Percentiles rank a stretch among this genome's conserved stretches.
These are phyloP conservation scores for Clanis bilineata DNA, from an alignment of 2,888 invertebrate genomes.

Conservation along the genomic window DNA sequence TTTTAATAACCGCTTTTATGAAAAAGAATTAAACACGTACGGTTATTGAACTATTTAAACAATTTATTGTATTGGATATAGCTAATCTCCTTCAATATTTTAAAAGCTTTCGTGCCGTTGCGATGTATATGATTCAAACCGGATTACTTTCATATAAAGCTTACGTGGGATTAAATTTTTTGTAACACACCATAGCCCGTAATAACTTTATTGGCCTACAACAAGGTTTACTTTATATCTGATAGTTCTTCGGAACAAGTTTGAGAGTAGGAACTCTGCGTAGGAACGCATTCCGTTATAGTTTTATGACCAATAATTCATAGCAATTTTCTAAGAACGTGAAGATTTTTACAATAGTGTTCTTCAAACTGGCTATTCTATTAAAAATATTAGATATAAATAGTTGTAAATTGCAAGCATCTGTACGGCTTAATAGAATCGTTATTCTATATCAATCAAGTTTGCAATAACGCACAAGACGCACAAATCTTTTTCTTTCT, in stretches of 20 bases:
- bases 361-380: background rate
- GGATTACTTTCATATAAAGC: background rate
- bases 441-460: background rate
- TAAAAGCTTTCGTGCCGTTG: background rate
- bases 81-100: background rate
- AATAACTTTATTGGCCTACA: conserved; percentile 4
- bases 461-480: background rate
- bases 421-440: background rate
- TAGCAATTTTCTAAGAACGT: conserved; percentile 1
- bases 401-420: background rate
- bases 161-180: background rate
- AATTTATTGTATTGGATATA: too few species aligned
- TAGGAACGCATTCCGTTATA: conserved; percentile 5
- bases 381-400: background rate
- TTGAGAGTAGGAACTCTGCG: too few species aligned
- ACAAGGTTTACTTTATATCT: background rate
- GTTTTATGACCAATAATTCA: background rate
- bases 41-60: background rate
- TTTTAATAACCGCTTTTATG: too few species aligned
- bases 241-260: background rate
- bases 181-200: background rate
- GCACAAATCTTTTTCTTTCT: background rate
- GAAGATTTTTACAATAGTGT: background rate
- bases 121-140: background rate
- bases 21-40: too few species aligned